Evolutionary conservation across 1,140 invertebrate species (phyloP).

Genomic region (Drosophila ohnishii): DNA sequence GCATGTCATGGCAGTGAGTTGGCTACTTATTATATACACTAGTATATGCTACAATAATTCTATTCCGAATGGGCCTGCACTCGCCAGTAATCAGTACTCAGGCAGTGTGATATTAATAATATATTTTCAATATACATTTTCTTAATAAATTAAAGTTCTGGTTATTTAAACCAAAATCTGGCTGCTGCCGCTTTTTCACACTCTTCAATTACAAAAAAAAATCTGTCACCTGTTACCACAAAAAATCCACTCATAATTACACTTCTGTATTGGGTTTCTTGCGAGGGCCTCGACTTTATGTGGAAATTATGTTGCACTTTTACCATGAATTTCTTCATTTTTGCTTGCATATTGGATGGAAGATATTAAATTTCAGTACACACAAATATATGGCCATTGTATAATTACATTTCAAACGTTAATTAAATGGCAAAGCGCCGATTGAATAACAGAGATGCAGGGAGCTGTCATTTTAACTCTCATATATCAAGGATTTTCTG

Average conservation of each 20-base stretch:
- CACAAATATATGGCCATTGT: neutral
- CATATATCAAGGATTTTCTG: neutral
- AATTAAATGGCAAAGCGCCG: constrained; percentile 2
- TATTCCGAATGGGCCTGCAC: neutral
- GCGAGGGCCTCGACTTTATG: neutral
- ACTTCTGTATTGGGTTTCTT: constrained; percentile 10
- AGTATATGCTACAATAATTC: neutral
- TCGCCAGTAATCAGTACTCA: neutral
- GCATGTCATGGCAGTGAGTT: constrained; percentile 1
- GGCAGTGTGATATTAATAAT: neutral
- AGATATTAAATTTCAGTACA: neutral
- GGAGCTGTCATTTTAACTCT: no score
- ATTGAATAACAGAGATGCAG: neutral
- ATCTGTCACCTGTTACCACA: neutral
- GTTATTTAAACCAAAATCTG: neutral
- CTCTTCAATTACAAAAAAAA: neutral
- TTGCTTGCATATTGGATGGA: neutral
- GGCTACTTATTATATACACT: neutral
- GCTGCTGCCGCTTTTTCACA: neutral
- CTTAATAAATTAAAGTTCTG: neutral
- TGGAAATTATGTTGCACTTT: constrained; percentile 12
- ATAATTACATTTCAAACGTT: neutral
- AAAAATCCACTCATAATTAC: neutral
- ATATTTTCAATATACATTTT: neutral
- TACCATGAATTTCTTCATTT: neutral